Evolutionary conservation across 2,888 invertebrate genomes (phyloP), one percentile per base, ranked within the genome.

Genomic region (Buathra laborator): DNA sequence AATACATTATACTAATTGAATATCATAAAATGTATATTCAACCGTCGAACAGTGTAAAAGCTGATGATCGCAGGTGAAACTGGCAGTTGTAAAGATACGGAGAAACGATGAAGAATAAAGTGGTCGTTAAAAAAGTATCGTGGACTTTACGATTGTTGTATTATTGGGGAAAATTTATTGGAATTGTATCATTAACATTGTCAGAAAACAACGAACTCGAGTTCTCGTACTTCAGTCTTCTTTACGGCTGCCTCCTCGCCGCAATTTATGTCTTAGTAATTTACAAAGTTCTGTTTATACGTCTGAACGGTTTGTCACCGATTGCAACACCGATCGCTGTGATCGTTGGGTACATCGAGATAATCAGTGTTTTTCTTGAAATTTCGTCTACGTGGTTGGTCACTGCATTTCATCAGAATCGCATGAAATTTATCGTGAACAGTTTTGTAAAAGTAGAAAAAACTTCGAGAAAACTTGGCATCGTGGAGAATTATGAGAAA

Each of bases 141-240:
- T 14, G 9, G 3, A 19, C 14, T n/a, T 64, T 79, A 12, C 43
- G 19, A 37, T 7, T 4, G 12, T 12, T 79, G 29, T 79, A 59
- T 64, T 79, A 79, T 43, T 79, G 79, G 70, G 37, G 48, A 2
- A 83, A 83, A 53, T 44, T 83, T 2, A 4, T 74, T 3, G 83
- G 83, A 4, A 68, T 83, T 2, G 67, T 62, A n/a, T 29, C 68
- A 4, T 62, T 83, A 3, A 51, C 24, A 16, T 7, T 83, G 7
- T 74, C 68, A 14, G 37, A 43, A 16, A 74, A n/a, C 5, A 62
- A 74, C 16, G 43, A 19, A 12, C 59, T 78, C 3, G 1, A 62
- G 14, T 56, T 56, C 6, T 83, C 78, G n/a, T 68, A 74, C 16
- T 10, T n/a, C 0, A 68, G 83, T 62, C 16, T 62, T 5, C 19